Conservation (phyloP, 2,888 invertebrate species). For the Acheta domesticus region DNA sequence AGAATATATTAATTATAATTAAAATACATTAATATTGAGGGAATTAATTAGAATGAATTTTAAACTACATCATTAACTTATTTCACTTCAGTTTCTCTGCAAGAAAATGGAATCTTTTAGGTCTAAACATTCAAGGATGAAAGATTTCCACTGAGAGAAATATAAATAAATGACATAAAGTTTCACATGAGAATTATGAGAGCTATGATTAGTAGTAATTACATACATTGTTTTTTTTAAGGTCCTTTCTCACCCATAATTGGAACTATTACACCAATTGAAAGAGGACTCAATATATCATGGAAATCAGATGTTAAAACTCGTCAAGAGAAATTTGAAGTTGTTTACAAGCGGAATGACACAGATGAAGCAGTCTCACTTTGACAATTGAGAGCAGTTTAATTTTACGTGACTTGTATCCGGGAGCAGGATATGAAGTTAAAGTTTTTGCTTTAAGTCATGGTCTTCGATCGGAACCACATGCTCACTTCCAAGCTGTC, state of each 20-base stretch:
- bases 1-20: no score
- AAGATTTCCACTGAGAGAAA: no score
- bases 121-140: no score
- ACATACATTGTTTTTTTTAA: constrained; percentile 35
- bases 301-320: constrained; percentile 94
- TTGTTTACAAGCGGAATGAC: constrained; percentile 75
- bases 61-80: no score
- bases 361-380: constrained; percentile 54
- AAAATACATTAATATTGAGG: no score
- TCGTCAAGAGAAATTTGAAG: constrained; percentile 79
- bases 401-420: constrained; percentile 70
- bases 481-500: constrained; percentile 82
- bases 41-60: no score
- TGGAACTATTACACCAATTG: constrained; percentile 71
- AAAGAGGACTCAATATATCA: constrained; percentile 73
- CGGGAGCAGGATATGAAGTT: constrained; percentile 85
- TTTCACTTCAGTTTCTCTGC: no score
- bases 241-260: constrained; percentile 85
- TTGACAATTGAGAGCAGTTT: constrained; percentile 66
- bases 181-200: no score
- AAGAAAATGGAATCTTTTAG: no score
- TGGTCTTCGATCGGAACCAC: constrained; percentile 75
- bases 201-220: no score
- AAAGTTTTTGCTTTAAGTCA: constrained; percentile 86
- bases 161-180: no score